Conservation (phyloP, 2,113 vertebrate species). For the Tachysurus fulvidraco region DNA sequence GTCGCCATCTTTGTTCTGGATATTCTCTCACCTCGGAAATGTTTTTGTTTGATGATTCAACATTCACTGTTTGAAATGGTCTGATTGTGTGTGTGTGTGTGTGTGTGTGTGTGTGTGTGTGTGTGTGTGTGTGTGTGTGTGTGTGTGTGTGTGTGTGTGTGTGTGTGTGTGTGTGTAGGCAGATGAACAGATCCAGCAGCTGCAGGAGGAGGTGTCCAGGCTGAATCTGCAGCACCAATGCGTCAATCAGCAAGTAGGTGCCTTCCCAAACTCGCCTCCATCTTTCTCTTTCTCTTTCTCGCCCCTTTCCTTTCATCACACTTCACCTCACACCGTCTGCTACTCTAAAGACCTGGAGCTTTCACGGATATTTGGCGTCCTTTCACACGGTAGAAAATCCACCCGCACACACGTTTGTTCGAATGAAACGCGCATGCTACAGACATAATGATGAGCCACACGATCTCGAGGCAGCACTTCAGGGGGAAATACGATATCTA, state of each 20-base stretch:
- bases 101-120: too few relatives aligned
- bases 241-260: conserved; percentile 60
- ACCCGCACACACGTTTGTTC: background rate
- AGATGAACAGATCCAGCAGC: conserved; percentile 45
- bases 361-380: background rate
- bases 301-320: background rate
- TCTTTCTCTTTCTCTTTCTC: background rate
- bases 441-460: background rate
- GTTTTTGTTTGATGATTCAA: conserved; percentile 53
- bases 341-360: background rate
- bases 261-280: background rate
- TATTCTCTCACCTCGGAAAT: conserved; percentile 52
- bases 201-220: conserved; percentile 51
- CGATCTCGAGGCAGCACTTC: background rate
- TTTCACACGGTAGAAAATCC: background rate
- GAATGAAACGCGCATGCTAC: background rate
- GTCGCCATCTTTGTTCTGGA: conserved; percentile 53
- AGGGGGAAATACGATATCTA: background rate
- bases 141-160: conserved; percentile 34
- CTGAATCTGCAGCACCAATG: conserved; percentile 38
- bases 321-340: background rate
- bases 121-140: conserved; percentile 34
- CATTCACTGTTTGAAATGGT: conserved; percentile 47
- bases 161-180: conserved; percentile 48
- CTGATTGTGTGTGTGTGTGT: conserved; percentile 28